These are phyloP conservation scores for Galagoides demidoff DNA, from an alignment of 2,797 vertebrate genomes.

Conservation along the genomic window DNA sequence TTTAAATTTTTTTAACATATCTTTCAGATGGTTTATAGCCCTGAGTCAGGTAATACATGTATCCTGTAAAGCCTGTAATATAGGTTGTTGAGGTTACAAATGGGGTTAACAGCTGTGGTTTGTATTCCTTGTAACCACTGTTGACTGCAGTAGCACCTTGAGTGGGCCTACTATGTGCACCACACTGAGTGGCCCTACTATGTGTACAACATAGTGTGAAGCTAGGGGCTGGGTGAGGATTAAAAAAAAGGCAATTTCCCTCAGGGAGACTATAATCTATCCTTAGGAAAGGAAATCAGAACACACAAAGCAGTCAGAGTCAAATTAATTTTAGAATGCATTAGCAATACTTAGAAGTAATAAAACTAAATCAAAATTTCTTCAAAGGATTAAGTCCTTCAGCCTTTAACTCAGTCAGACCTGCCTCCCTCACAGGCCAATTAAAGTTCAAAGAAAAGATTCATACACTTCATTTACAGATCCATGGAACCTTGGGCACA, in stretches of 20 bases:
- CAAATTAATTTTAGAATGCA: constrained; percentile 73
- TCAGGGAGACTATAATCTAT: constrained; percentile 35
- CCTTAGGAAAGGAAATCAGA: constrained; percentile 18
- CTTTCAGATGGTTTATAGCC: background rate
- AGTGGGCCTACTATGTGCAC: background rate
- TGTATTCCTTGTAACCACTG: background rate
- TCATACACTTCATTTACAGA: constrained; percentile 76
- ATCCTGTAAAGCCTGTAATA: background rate
- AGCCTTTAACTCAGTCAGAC: constrained; percentile 71
- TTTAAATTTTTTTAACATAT: background rate
- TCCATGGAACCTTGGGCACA: constrained; percentile 68
- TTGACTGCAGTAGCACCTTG: background rate
- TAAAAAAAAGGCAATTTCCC: background rate
- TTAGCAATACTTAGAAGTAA: constrained; percentile 75
- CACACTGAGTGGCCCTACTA: background rate
- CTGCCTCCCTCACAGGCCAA: constrained; percentile 64
- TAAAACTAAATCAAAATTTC: constrained; percentile 74
- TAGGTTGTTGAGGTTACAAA: background rate
- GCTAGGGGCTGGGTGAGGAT: background rate
- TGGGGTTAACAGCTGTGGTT: background rate
- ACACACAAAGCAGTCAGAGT: constrained; percentile 13
- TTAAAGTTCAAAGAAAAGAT: constrained; percentile 81
- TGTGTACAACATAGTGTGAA: background rate
- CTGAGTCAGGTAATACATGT: background rate
- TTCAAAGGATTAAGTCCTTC: constrained; percentile 77